These are phyloP conservation scores for Aphrocallistes beatrix DNA, from an alignment of 37 sponge, comb jelly and placozoan genomes.

Conservation along the genomic window DNA sequence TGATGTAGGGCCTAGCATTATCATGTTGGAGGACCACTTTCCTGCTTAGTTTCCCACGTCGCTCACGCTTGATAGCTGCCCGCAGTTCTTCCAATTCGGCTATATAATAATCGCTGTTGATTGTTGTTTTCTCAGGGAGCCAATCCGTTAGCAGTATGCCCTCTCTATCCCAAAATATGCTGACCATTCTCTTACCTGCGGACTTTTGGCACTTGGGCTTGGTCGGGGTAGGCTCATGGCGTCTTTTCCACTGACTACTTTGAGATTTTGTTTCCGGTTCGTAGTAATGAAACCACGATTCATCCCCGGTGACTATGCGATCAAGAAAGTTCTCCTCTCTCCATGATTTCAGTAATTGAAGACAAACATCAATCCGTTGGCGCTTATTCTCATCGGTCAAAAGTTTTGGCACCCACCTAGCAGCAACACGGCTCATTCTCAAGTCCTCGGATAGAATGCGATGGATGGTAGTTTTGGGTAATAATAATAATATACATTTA, in stretches of 20 bases:
- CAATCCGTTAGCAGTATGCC: constrained; percentile 7
- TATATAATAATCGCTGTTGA: constrained; percentile 12
- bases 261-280: constrained; percentile 3
- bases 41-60: constrained; percentile 16
- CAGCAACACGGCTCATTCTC: background rate
- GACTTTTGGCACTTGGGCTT: constrained; percentile 1
- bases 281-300: constrained; percentile 11
- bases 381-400: constrained; percentile 14
- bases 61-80: constrained; percentile 10
- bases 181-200: background rate
- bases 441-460: constrained; percentile 16
- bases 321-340: constrained; percentile 18
- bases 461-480: constrained; percentile 1
- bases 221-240: constrained; percentile 15
- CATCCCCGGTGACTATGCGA: constrained; percentile 1
- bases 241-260: background rate
- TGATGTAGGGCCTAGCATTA: constrained; percentile 4
- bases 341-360: constrained; percentile 6
- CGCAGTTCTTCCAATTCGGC: background rate
- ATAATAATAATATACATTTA: no score
- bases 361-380: background rate
- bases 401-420: background rate
- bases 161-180: background rate
- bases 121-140: constrained; percentile 1
- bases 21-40: constrained; percentile 6